Percentiles rank a stretch among this genome's conserved stretches.
phyloP scores from a whole-genome alignment of 2,888 invertebrate genomes.

The Cancer borealis region DNA sequence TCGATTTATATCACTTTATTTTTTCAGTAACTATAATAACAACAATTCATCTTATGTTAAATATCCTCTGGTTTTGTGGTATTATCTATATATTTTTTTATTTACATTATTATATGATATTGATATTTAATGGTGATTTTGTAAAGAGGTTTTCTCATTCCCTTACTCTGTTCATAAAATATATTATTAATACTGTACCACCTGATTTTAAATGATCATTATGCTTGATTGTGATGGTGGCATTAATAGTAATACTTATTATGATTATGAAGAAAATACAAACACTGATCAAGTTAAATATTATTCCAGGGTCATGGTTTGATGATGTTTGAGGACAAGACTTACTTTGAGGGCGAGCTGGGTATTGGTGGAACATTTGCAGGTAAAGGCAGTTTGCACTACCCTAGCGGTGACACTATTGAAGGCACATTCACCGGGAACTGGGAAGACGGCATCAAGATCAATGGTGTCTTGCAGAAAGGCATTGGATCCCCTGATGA shows the following conservation, averaged over 20 bases:
- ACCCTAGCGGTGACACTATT: slow-evolving; percentile 82
- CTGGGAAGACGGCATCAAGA: slow-evolving; percentile 89
- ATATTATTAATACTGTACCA: too few species aligned
- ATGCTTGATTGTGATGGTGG: too few species aligned
- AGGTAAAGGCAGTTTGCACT: slow-evolving; percentile 88
- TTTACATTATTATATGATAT: neutral
- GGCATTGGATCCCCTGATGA: slow-evolving; percentile 80
- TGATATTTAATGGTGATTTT: neutral
- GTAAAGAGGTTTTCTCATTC: too few species aligned
- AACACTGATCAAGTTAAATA: neutral
- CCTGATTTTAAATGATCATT: too few species aligned
- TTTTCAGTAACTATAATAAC: neutral
- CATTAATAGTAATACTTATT: neutral
- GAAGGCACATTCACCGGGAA: slow-evolving; percentile 88
- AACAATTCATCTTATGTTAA: neutral
- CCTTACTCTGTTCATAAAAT: neutral
- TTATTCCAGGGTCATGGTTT: slow-evolving; percentile 86
- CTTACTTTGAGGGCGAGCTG: slow-evolving; percentile 94
- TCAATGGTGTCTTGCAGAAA: slow-evolving; percentile 85
- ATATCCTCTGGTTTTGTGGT: neutral
- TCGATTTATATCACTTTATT: neutral
- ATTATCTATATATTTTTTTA: neutral
- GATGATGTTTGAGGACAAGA: slow-evolving; percentile 92
- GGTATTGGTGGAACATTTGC: slow-evolving; percentile 87
- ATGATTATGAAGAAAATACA: neutral